These are phyloP conservation scores for Cyanoderma ruficeps DNA, from an alignment of 2,113 vertebrate genomes.

Conservation along the genomic window DNA sequence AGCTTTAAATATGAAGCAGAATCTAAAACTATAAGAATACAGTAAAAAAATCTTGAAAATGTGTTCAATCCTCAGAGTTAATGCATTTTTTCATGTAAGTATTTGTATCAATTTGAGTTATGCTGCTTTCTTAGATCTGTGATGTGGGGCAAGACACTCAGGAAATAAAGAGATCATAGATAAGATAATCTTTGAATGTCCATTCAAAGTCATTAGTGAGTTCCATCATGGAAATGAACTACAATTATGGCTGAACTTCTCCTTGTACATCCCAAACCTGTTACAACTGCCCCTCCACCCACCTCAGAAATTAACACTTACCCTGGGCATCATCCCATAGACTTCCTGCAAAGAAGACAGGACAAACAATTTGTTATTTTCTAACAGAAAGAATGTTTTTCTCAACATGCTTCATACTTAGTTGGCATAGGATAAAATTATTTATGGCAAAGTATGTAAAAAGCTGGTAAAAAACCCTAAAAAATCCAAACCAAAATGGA, in stretches of 20 bases:
- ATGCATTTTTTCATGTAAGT: neutral
- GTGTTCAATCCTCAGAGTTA: neutral
- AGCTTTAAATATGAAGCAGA: neutral
- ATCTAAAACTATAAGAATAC: neutral
- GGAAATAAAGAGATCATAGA: neutral
- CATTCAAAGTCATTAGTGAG: neutral
- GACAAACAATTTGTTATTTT: neutral
- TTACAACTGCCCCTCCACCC: neutral
- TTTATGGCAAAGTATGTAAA: neutral
- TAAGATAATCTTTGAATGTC: neutral
- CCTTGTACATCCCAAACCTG: neutral
- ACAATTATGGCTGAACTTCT: neutral
- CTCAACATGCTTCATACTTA: neutral
- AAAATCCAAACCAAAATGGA: neutral
- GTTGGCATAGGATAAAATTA: neutral
- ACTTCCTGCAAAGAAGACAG: conserved; percentile 79
- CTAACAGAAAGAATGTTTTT: neutral
- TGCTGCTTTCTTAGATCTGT: neutral
- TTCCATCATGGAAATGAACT: neutral
- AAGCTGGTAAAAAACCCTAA: neutral
- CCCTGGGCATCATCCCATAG: conserved; percentile 81
- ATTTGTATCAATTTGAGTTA: neutral
- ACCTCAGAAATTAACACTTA: conserved; percentile 55
- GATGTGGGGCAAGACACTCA: neutral
- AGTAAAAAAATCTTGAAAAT: neutral